phyloP scores from a whole-genome alignment of 2,113 vertebrate genomes.

The Danionella cerebrum region DNA sequence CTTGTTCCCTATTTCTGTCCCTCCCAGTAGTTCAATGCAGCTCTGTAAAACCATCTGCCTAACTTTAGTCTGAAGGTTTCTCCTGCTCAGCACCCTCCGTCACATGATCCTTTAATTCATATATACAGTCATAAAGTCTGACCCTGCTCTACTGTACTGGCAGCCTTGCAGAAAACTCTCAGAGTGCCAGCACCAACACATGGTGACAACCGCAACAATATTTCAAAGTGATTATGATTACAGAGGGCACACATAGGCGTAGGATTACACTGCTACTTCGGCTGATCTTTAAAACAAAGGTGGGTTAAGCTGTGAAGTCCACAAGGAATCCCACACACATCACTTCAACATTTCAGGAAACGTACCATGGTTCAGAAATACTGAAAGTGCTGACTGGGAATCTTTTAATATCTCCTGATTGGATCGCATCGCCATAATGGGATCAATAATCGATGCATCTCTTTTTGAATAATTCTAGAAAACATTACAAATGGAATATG shows the following conservation, averaged over 20 bases:
- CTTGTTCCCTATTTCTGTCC: not conserved
- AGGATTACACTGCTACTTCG: not conserved
- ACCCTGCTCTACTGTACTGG: slow-evolving; percentile 25
- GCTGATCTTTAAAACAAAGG: slow-evolving; percentile 15
- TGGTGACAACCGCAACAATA: slow-evolving; percentile 16
- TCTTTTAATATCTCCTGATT: too few relatives aligned
- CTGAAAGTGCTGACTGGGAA: too few relatives aligned
- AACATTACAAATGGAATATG: too few relatives aligned
- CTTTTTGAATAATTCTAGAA: too few relatives aligned
- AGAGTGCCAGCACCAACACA: slow-evolving; percentile 15
- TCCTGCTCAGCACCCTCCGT: not conserved
- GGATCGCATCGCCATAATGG: too few relatives aligned
- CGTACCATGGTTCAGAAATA: too few relatives aligned
- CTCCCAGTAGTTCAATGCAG: not conserved
- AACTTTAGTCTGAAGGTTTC: slow-evolving; percentile 2
- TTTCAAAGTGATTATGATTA: slow-evolving; percentile 23
- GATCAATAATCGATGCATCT: too few relatives aligned
- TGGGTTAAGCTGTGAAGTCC: not conserved
- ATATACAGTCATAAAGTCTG: too few relatives aligned
- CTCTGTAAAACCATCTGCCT: slow-evolving; percentile 10
- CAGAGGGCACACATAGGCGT: not conserved
- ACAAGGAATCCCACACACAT: not conserved
- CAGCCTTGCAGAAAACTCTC: slow-evolving; percentile 15
- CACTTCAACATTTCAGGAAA: too few relatives aligned
- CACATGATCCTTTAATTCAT: slow-evolving; percentile 2